Conservation (phyloP, 2,113 vertebrate species). For the Thoracochromis brauschi region DNA sequence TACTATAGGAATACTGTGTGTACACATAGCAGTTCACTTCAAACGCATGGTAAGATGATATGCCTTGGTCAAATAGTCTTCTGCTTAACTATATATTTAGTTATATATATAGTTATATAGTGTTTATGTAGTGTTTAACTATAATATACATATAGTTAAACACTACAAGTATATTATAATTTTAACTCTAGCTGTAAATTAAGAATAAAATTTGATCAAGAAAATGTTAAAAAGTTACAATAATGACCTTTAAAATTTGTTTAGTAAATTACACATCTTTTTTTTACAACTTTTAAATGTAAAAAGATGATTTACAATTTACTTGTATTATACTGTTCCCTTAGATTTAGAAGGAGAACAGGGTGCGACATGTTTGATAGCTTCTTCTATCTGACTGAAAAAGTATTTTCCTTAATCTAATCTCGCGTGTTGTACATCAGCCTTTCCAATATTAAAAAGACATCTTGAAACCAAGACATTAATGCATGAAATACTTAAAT, state of each 20-base stretch:
- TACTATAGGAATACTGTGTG: background rate
- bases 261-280: background rate
- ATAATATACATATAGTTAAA: background rate
- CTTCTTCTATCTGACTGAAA: background rate
- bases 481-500: background rate
- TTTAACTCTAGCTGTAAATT: background rate
- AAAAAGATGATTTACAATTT: background rate
- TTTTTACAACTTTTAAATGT: background rate
- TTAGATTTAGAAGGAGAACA: background rate
- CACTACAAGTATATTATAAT: background rate
- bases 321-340: background rate
- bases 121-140: background rate
- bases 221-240: background rate
- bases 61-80: background rate
- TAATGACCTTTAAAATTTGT: background rate
- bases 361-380: background rate
- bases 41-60: background rate
- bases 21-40: background rate
- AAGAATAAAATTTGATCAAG: background rate
- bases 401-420: background rate
- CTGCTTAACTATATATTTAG: background rate
- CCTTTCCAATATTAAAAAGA: background rate
- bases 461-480: background rate
- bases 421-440: background rate
- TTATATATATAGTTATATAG: too few relatives aligned